Conservation (phyloP, 2,113 vertebrate genomes). For the Garra rufa region DNA sequence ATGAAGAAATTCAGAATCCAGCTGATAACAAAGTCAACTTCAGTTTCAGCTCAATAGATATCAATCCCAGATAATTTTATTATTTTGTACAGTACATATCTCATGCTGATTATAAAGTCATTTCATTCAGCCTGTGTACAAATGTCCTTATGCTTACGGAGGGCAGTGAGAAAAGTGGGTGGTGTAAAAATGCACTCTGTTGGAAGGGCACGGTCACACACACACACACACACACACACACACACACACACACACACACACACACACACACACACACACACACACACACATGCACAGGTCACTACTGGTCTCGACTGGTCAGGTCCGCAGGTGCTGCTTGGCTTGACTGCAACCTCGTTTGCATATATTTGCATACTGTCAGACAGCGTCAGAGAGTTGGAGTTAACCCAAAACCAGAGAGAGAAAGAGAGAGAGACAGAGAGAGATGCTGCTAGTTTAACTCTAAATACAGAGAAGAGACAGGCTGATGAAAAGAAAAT, state of each 20-base stretch:
- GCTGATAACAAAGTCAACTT: not conserved
- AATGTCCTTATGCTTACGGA: constrained; percentile 46
- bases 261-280: constrained; percentile 19
- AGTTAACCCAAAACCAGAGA: constrained; percentile 56
- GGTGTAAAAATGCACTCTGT: constrained; percentile 64
- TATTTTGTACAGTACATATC: constrained; percentile 25
- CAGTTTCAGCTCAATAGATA: not conserved
- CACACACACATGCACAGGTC: constrained; percentile 53
- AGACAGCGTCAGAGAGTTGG: constrained; percentile 75
- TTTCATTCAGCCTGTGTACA: constrained; percentile 42
- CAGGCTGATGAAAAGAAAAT: constrained; percentile 2
- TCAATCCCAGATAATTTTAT: constrained; percentile 23
- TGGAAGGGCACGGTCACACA: constrained; percentile 68
- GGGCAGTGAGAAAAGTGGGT: constrained; percentile 44
- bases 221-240: constrained; percentile 37
- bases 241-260: constrained; percentile 46
- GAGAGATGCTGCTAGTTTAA: not conserved
- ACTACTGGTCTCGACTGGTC: constrained; percentile 67
- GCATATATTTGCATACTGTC: constrained; percentile 84
- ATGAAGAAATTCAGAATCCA: not conserved
- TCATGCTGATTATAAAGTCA: constrained; percentile 31
- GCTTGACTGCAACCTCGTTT: constrained; percentile 75
- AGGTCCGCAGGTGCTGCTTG: constrained; percentile 77
- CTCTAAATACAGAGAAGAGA: not conserved
- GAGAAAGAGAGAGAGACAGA: constrained; percentile 18